phyloP scores from a whole-genome alignment of 2,888 invertebrate species.

The Bugula neritina region DNA sequence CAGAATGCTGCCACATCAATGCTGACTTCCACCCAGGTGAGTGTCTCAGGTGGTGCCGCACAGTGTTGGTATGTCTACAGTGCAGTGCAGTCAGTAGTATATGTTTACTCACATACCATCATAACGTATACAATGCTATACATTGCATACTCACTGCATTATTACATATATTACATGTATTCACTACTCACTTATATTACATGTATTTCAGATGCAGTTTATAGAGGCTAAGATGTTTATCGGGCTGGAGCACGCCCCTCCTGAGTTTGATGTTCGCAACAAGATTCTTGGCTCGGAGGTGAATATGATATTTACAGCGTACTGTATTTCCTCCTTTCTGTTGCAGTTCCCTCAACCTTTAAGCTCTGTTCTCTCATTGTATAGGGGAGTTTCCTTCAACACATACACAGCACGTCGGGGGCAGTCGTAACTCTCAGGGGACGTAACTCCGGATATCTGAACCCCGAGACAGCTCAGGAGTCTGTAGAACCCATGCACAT shows the following conservation, averaged over 20 bases:
- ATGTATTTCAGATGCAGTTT: conserved; percentile 46
- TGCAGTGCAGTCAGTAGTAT: no score
- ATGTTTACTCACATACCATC: no score
- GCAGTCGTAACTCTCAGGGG: conserved; percentile 69
- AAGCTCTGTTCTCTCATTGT: conserved; percentile 27
- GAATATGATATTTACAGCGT: conserved; percentile 29
- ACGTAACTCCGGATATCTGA: conserved; percentile 62
- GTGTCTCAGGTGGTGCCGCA: no score
- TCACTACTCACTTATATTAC: no score
- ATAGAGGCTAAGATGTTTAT: conserved; percentile 68
- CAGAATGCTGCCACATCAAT: background rate
- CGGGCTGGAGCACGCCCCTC: conserved; percentile 71
- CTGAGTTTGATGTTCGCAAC: conserved; percentile 68
- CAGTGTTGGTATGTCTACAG: no score
- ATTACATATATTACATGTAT: no score
- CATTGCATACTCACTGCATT: no score
- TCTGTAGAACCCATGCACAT: conserved; percentile 68
- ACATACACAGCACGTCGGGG: conserved; percentile 72
- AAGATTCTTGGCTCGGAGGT: conserved; percentile 64
- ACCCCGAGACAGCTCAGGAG: conserved; percentile 59
- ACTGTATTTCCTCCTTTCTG: background rate
- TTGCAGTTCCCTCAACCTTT: no score
- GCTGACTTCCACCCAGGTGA: background rate
- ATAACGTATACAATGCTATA: no score
- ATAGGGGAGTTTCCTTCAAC: conserved; percentile 61